Evolutionary conservation across 2,797 vertebrate genomes (phyloP), one percentile per base, ranked within the genome.

Genomic region (Mormyrops attenuatus): DNA sequence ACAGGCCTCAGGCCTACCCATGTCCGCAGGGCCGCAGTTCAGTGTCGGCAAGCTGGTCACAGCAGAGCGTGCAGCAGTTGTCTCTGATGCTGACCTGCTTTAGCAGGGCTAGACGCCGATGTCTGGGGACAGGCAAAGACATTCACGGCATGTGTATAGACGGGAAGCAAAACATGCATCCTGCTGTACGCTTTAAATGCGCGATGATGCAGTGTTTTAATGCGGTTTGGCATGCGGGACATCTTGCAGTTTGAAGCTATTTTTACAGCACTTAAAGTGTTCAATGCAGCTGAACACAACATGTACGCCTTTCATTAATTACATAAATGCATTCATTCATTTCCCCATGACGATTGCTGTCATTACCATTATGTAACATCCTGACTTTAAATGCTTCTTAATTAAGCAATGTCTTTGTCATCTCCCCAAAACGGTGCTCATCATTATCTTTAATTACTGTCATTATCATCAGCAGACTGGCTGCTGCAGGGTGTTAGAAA

Each of bases 1-100:
- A 13, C 22, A 8, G 57, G 86, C 44, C 22, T 38, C 34, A 41
- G 47, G 69, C 34, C 92, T 96, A 99, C 98, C 98, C 98, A 92
- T 99, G 99, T 95, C 97, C 97, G 93, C 99, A 99, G 0, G 99
- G 99, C 93, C 97, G 97, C 93, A 99, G 95, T 92, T 99, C 98
- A 2, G 99, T 99, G 96, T 99, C 98, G 89, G 98, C 98, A 91
- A 99, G 96, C 93, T 99, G 96, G 89, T 99, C 99, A 90, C 99
- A 99, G 93, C 99, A 99, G 92, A 99, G 96, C 0, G 98, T 98
- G 94, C 99, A 99, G 96, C 98, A 99, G 96, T 99, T 99, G 93
- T 99, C 98, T 92, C 97, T 94, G 94, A 99, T 99, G 93, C 98
- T 99, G 92, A 99, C 97, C 96, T 99, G 98, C 95, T 98, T 99